Percentiles rank a stretch among this genome's conserved stretches.
Conservation (phyloP, 2,797 vertebrate species). For the Catharus ustulatus region DNA sequence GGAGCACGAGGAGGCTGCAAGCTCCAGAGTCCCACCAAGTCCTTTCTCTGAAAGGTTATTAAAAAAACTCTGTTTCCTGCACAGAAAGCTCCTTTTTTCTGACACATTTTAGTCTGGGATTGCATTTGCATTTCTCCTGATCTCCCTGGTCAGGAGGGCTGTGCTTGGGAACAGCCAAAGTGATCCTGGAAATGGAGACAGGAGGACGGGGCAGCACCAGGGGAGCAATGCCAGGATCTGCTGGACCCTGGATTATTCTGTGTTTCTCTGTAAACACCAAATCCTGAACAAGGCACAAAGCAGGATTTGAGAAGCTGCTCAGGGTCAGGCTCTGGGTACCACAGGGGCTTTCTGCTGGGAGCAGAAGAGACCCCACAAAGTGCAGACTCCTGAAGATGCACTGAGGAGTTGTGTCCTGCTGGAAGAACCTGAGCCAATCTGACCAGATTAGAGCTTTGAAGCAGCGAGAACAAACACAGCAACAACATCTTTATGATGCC, state of each 20-base stretch:
- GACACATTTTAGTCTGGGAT: neutral
- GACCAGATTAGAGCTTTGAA: neutral
- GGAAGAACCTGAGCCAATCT: neutral
- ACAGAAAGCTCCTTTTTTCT: neutral
- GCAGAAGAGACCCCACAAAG: accelerated
- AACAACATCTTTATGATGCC: neutral
- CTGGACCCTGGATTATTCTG: accelerated
- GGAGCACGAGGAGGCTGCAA: accelerated
- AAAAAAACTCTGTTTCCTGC: neutral
- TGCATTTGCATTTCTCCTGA: neutral
- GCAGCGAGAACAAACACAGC: neutral
- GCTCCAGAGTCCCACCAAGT: neutral
- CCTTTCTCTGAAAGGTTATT: neutral
- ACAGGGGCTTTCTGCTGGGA: neutral
- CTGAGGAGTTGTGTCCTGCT: neutral
- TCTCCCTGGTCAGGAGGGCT: neutral
- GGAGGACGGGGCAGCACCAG: neutral
- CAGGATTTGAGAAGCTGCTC: accelerated
- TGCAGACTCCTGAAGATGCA: neutral
- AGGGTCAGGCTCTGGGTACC: neutral
- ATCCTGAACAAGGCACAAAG: accelerated
- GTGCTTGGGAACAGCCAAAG: neutral
- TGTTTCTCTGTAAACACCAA: neutral
- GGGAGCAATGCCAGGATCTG: accelerated
- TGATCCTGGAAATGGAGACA: neutral